These are phyloP conservation scores for Cherax destructor DNA, from an alignment of 1,140 invertebrate genomes.

Conservation along the genomic window DNA sequence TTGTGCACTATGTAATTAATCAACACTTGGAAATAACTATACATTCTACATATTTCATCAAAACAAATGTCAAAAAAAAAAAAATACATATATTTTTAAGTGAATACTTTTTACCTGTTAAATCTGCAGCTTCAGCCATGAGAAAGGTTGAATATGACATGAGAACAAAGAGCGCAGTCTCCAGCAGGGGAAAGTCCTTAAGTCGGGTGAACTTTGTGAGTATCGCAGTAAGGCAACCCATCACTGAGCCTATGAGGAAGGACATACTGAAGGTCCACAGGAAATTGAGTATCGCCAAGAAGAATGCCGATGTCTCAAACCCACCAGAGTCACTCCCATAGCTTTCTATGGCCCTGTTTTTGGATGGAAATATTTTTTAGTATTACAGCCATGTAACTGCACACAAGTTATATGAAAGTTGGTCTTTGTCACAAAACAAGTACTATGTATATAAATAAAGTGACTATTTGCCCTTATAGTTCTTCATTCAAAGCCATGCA, in stretches of 20 bases:
- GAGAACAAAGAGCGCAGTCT: slow-evolving; percentile 96
- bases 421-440: too few relatives aligned
- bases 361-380: slow-evolving; percentile 63
- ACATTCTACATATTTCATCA: too few relatives aligned
- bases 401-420: too few relatives aligned
- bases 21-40: too few relatives aligned
- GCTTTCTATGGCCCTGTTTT: slow-evolving; percentile 91
- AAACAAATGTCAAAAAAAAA: too few relatives aligned
- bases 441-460: neutral
- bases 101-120: slow-evolving; percentile 83
- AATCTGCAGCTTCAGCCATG: slow-evolving; percentile 94
- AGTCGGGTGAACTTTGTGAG: slow-evolving; percentile 97
- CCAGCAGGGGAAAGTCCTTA: slow-evolving; percentile 95
- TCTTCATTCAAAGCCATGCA: too few relatives aligned
- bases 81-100: too few relatives aligned
- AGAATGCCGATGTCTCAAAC: slow-evolving; percentile 91
- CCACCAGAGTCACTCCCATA: slow-evolving; percentile 84
- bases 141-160: slow-evolving; percentile 99
- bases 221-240: slow-evolving; percentile 94
- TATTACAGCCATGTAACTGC: too few relatives aligned
- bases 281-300: slow-evolving; percentile 92
- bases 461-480: too few relatives aligned
- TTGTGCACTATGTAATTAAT: too few relatives aligned
- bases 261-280: slow-evolving; percentile 94
- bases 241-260: slow-evolving; percentile 90